A percentile compares a stretch with the other conserved stretches of the same genome.
Evolutionary conservation across 2,888 invertebrate species (phyloP).

Genomic region (Parnassius glacialis): DNA sequence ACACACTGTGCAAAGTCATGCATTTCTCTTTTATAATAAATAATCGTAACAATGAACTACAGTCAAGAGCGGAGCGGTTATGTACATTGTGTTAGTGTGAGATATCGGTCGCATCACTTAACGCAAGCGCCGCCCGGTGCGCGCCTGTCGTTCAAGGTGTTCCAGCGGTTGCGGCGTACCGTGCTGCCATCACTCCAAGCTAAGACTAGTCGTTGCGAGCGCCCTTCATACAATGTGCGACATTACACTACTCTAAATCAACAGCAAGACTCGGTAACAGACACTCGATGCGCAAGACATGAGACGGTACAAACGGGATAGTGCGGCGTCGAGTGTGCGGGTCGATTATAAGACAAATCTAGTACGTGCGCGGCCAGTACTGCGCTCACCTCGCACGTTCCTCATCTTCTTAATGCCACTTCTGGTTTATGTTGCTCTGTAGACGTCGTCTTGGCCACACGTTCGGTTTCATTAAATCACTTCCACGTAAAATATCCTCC

Average conservation of each 20-base stretch:
- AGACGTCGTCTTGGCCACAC: conserved; percentile 8
- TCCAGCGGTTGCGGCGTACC: conserved; percentile 36
- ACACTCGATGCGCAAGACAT: conserved; percentile 74
- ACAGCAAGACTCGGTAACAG: conserved; percentile 74
- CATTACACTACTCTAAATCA: conserved; percentile 77
- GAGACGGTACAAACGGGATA: conserved; percentile 68
- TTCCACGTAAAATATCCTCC: background rate
- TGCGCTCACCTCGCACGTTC: conserved; percentile 37
- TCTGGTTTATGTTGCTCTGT: conserved; percentile 28
- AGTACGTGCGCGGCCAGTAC: conserved; percentile 33
- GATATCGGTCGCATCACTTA: conserved; percentile 50
- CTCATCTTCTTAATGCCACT: conserved; percentile 24
- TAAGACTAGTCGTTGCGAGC: conserved; percentile 65
- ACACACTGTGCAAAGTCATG: conserved; percentile 71
- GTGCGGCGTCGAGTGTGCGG: conserved; percentile 38
- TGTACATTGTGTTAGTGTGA: conserved; percentile 68
- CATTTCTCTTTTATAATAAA: conserved; percentile 58
- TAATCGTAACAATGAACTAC: conserved; percentile 66
- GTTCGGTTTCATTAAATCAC: conserved; percentile 8
- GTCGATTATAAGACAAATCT: conserved; percentile 31
- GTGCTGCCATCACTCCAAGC: conserved; percentile 53
- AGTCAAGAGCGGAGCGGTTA: conserved; percentile 62
- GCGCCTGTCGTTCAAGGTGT: conserved; percentile 77
- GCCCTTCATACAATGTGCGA: conserved; percentile 64
- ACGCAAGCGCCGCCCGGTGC: conserved; percentile 62